Conservation (phyloP, 2,113 vertebrate genomes). For the Hystrix cristata region DNA sequence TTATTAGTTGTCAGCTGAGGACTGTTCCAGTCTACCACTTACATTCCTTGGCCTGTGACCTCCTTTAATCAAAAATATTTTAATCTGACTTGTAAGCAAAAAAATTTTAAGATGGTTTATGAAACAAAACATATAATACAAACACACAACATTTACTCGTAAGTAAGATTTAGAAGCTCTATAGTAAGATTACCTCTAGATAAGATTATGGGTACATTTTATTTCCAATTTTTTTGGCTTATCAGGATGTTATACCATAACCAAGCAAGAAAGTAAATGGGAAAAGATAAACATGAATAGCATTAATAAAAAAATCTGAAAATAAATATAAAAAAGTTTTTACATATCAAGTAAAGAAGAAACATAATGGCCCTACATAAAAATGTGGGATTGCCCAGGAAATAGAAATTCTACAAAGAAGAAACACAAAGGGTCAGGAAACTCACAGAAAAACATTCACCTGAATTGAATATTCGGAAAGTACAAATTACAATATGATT, state of each 20-base stretch:
- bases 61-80: background rate
- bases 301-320: constrained; percentile 30
- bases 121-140: constrained; percentile 50
- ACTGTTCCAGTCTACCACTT: background rate
- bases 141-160: background rate
- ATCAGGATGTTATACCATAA: background rate
- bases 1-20: background rate
- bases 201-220: background rate
- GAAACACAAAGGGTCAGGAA: constrained; percentile 46
- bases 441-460: background rate
- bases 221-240: constrained; percentile 4
- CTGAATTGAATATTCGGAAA: constrained; percentile 29
- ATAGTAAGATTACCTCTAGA: background rate
- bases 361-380: background rate
- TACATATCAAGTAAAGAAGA: background rate
- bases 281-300: background rate
- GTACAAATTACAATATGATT: constrained; percentile 23
- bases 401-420: constrained; percentile 20
- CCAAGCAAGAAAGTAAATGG: constrained; percentile 18
- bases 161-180: constrained; percentile 14
- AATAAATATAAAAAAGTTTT: constrained; percentile 10
- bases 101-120: constrained; percentile 19
- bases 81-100: background rate
- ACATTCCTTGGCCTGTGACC: background rate
- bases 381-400: background rate